phyloP scores from a whole-genome alignment of 2,888 invertebrate species.

The Linnaemya tessellans region DNA sequence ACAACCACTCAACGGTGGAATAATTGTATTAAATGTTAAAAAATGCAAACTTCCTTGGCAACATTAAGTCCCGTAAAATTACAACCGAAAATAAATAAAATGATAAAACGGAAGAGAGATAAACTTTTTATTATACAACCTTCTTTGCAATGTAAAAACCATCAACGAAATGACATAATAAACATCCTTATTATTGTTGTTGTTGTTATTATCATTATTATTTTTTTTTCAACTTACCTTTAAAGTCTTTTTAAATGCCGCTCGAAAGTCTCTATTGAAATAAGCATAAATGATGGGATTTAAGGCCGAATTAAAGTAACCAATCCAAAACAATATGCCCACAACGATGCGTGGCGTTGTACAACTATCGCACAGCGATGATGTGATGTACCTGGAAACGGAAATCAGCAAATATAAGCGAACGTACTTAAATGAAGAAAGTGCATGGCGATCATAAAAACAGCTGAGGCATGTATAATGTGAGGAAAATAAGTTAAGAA shows the following conservation, averaged over 20 bases:
- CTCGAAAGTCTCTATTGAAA: slow-evolving; percentile 98
- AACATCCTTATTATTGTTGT: not conserved
- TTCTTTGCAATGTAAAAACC: slow-evolving; percentile 32
- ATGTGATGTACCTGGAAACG: slow-evolving; percentile 91
- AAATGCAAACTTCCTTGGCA: slow-evolving; percentile 37
- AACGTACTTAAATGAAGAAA: not conserved
- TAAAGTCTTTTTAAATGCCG: slow-evolving; percentile 95
- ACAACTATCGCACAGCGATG: slow-evolving; percentile 90
- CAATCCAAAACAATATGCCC: slow-evolving; percentile 97
- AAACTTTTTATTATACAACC: slow-evolving; percentile 38
- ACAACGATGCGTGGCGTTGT: slow-evolving; percentile 93
- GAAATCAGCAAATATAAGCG: slow-evolving; percentile 26
- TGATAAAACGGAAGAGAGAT: not conserved
- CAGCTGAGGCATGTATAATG: not conserved
- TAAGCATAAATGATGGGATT: slow-evolving; percentile 99
- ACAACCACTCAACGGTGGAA: slow-evolving; percentile 16
- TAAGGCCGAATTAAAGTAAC: slow-evolving; percentile 98
- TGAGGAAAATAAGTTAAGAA: not conserved
- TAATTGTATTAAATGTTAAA: slow-evolving; percentile 10
- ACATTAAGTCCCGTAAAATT: slow-evolving; percentile 56
- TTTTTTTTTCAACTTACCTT: slow-evolving; percentile 80
- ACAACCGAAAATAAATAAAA: slow-evolving; percentile 11
- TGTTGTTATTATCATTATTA: too few relatives aligned
- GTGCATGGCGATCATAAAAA: not conserved
- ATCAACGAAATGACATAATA: slow-evolving; percentile 49